These are phyloP conservation scores for Craterocephalus amniculus DNA, from an alignment of 2,797 vertebrate genomes.

Conservation along the genomic window DNA sequence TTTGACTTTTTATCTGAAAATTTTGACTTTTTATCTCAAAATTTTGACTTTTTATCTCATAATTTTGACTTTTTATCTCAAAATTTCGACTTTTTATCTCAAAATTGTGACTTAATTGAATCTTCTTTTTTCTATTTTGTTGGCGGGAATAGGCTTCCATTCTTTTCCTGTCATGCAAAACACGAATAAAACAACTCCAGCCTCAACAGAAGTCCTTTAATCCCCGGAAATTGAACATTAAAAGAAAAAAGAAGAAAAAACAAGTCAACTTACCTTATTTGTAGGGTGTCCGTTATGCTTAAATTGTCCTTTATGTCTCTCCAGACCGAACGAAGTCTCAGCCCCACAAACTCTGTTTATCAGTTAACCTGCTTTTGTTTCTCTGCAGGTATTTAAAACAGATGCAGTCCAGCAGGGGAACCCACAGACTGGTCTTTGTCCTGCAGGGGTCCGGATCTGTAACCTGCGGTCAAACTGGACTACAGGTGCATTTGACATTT, in stretches of 20 bases:
- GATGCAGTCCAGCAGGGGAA: slow-evolving; percentile 24
- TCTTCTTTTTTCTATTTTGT: too few relatives aligned
- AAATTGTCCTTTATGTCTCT: not conserved
- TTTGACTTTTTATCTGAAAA: too few relatives aligned
- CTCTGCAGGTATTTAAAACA: slow-evolving; percentile 38
- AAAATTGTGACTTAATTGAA: too few relatives aligned
- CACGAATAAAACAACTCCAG: not conserved
- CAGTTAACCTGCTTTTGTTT: slow-evolving; percentile 35
- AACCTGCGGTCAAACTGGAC: slow-evolving; percentile 46
- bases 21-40: too few relatives aligned
- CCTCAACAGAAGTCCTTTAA: not conserved
- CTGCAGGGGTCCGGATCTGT: slow-evolving; percentile 26
- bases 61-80: too few relatives aligned
- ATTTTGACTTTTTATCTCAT: too few relatives aligned
- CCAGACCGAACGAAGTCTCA: slow-evolving; percentile 17
- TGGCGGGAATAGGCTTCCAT: too few relatives aligned
- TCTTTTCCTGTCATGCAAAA: not conserved
- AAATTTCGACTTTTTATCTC: too few relatives aligned
- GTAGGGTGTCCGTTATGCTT: not conserved
- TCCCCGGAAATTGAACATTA: not conserved
- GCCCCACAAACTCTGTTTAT: slow-evolving; percentile 19
- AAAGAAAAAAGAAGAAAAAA: not conserved
- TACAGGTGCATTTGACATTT: slow-evolving; percentile 40
- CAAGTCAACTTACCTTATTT: not conserved
- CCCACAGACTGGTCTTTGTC: slow-evolving; percentile 65